Base-by-base conservation (phyloP, 1,140 invertebrate genomes). In the Drosophila leontia region DNA sequence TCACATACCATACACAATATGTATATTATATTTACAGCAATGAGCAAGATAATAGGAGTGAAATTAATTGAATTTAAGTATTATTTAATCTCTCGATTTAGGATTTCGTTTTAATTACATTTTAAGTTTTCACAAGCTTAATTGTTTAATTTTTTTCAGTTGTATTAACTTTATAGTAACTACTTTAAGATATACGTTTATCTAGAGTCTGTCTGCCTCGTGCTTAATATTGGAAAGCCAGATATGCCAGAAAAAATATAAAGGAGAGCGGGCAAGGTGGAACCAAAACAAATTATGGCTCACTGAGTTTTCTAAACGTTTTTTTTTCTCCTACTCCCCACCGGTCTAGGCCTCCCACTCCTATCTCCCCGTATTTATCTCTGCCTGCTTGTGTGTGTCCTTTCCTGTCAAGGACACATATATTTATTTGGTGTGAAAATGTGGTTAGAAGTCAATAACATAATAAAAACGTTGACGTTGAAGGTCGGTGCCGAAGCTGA, bases 401-500 rank as follows among this genome's bases (percentile, higher is more conserved):
- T 63, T 67, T 83, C 37, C 41, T 69, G 82, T 61, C 82, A 78
- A 84, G 78, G 78, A 59, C 78, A 81, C 64, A 58, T 70, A 39
- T 39, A 56, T 56, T 68, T 68, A 71, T 82, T 74, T 78, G 85
- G 82, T 90, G 85, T 76, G 85, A 88, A 88, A 88, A 85, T 90
- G 85, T 90, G 85, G 85, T 85, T 85, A 74, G 85, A 70, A 85
- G 85, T 90, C 85, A 85, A 88, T 90, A 85, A 90, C 85, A 84
- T 81, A 84, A 90, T 90, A 78, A 90, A 84, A 90, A 82, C 85
- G 59, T 79, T 75, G 75, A 63, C 60, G 58, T 67, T 61, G 80
- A 87, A 87, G 83, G 83, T 88, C 83, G 76, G 26, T 39, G 19
- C 8, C 34, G 34, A 23, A 51, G 12, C 7, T 19, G 34, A 23